A percentile compares a stretch with the other conserved stretches of the same genome.
These are phyloP conservation scores for Watersipora subatra DNA, from an alignment of 1,140 invertebrate genomes.

Conservation along the genomic window DNA sequence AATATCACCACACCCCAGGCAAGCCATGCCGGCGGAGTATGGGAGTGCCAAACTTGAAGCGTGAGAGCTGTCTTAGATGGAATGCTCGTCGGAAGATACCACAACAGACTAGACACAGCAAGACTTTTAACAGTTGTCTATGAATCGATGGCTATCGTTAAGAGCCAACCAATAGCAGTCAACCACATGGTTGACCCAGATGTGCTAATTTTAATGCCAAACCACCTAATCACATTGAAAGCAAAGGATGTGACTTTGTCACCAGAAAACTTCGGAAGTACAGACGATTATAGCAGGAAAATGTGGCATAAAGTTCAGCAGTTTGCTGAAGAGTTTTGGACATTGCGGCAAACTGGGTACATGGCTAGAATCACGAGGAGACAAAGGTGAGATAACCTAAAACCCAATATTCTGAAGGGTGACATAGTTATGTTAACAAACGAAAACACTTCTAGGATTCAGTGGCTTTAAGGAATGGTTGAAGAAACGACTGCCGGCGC, in stretches of 20 bases:
- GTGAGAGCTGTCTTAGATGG: neutral
- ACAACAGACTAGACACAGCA: neutral
- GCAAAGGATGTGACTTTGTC: neutral
- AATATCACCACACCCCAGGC: neutral
- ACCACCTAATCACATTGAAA: neutral
- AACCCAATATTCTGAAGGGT: neutral
- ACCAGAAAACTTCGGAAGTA: neutral
- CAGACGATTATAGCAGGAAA: neutral
- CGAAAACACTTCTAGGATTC: neutral
- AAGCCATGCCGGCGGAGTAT: neutral
- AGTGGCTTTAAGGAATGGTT: neutral
- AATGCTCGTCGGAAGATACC: neutral
- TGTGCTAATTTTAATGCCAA: neutral
- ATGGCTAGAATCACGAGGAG: neutral
- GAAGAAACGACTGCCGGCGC: neutral
- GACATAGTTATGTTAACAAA: slow-evolving; percentile 3
- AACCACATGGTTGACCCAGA: neutral
- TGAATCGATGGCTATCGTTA: neutral
- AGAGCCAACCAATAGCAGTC: neutral
- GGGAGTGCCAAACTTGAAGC: neutral
- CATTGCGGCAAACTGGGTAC: neutral
- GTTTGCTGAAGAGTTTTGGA: neutral
- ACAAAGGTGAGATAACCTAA: neutral
- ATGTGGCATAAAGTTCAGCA: neutral
- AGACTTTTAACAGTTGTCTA: neutral